Evolutionary conservation across 1,140 invertebrate genomes (phyloP), one percentile per base, ranked within the genome.

Genomic region (Drosophila truncata): DNA sequence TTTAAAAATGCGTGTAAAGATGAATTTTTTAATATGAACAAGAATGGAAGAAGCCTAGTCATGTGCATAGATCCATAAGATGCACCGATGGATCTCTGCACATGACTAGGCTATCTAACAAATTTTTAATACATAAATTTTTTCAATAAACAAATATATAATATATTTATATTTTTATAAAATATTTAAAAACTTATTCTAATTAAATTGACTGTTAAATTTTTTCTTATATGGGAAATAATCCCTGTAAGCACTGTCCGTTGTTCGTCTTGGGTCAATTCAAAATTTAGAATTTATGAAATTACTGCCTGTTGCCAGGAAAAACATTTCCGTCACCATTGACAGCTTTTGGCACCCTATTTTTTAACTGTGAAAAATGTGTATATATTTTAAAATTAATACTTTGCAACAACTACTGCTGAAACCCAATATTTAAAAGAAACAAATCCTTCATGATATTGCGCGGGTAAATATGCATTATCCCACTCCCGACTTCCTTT

Each of bases 1-100:
- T 65, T 62, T 79, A 59, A 73, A 82, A 79, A 86, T 82, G 82
- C 83, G 66, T 80, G 75, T 73, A 78, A 52, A 82, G 76, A 87
- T 59, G 42, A 35, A 35, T 35, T 14, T 35, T 14, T 35, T 35
- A 13, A 35, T 35, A 5, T 35, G 4, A 35, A 35, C 10, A 9
- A 35, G 13, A 4, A 14, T n/a, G 13, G n/a, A n/a, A n/a, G n/a
- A n/a, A n/a, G n/a, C n/a, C n/a, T n/a, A n/a, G n/a, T n/a, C n/a
- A n/a, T n/a, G n/a, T n/a, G n/a, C n/a, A n/a, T n/a, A n/a, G n/a
- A n/a, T n/a, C n/a, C n/a, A n/a, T n/a, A n/a, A n/a, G n/a, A n/a
- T n/a, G n/a, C n/a, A n/a, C n/a, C n/a, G n/a, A n/a, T n/a, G n/a
- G n/a, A n/a, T n/a, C n/a, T n/a, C n/a, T n/a, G n/a, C n/a, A n/a